These are phyloP conservation scores for Hippoglossus hippoglossus DNA, from an alignment of 2,797 vertebrate species.

Conservation along the genomic window DNA sequence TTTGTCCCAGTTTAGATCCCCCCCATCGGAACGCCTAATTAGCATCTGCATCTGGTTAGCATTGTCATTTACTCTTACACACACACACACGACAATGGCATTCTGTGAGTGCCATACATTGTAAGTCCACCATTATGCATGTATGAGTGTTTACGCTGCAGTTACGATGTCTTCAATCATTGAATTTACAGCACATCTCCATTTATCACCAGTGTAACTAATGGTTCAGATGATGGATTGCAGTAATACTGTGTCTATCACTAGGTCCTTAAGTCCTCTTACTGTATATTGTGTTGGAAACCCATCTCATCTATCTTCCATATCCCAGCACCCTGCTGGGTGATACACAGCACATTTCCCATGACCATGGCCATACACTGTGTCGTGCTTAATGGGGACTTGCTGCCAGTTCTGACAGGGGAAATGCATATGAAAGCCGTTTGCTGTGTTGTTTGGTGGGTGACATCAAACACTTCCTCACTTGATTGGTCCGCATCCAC, in stretches of 20 bases:
- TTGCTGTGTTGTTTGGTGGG: constrained; percentile 8
- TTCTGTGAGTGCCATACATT: constrained; percentile 8
- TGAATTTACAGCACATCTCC: constrained; percentile 42
- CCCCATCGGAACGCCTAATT: constrained; percentile 67
- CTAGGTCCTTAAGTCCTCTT: constrained; percentile 58
- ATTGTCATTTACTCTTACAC: constrained; percentile 51
- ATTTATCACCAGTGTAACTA: constrained; percentile 61
- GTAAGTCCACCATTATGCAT: constrained; percentile 22
- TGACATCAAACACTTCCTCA: constrained; percentile 22
- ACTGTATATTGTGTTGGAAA: constrained; percentile 59
- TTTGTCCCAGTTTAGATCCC: constrained; percentile 65
- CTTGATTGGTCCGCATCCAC: constrained; percentile 25
- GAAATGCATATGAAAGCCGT: constrained; percentile 24
- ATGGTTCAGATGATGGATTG: constrained; percentile 68
- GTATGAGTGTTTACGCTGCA: constrained; percentile 34
- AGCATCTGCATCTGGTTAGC: constrained; percentile 65
- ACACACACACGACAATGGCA: constrained; percentile 8
- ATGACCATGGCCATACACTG: constrained; percentile 32
- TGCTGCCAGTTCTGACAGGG: constrained; percentile 33
- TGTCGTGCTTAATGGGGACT: constrained; percentile 47
- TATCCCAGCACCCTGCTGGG: constrained; percentile 40
- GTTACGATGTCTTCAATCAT: constrained; percentile 38
- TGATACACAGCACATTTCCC: constrained; percentile 38
- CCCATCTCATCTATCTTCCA: constrained; percentile 60
- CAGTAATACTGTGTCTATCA: constrained; percentile 64